phyloP scores from a whole-genome alignment of 2,888 invertebrate species.

The Parnassius glacialis region DNA sequence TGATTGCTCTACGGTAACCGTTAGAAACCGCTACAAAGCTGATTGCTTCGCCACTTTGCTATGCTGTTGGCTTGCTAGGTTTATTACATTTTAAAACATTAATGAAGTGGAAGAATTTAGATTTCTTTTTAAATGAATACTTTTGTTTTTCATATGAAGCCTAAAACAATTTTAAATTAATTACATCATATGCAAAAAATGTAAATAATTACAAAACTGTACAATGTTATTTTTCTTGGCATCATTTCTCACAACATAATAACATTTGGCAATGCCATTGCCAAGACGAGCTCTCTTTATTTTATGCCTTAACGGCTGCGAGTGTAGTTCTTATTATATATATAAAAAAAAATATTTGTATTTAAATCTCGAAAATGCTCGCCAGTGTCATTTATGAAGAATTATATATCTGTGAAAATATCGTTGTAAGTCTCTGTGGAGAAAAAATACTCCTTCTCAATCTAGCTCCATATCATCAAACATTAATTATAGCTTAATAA shows the following conservation, averaged over 20 bases:
- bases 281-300: slow-evolving; percentile 45
- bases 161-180: neutral
- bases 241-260: slow-evolving; percentile 39
- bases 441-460: too few species aligned
- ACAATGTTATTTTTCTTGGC: slow-evolving; percentile 41
- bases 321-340: slow-evolving; percentile 39
- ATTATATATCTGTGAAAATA: slow-evolving; percentile 29
- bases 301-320: slow-evolving; percentile 37
- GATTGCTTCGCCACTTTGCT: too few species aligned
- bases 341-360: slow-evolving; percentile 5
- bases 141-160: neutral
- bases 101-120: too few species aligned
- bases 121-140: neutral
- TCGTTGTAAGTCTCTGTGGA: slow-evolving; percentile 28
- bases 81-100: neutral
- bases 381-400: slow-evolving; percentile 23
- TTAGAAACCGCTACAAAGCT: too few species aligned
- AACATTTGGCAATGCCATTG: slow-evolving; percentile 37
- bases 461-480: too few species aligned
- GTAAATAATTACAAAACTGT: slow-evolving; percentile 30
- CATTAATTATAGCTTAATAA: too few species aligned
- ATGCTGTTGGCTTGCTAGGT: too few species aligned
- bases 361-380: slow-evolving; percentile 24
- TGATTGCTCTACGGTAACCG: too few species aligned
- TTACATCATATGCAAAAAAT: too few species aligned